Conservation (phyloP, 2,797 vertebrate species). For the Ispidina lecontei region DNA sequence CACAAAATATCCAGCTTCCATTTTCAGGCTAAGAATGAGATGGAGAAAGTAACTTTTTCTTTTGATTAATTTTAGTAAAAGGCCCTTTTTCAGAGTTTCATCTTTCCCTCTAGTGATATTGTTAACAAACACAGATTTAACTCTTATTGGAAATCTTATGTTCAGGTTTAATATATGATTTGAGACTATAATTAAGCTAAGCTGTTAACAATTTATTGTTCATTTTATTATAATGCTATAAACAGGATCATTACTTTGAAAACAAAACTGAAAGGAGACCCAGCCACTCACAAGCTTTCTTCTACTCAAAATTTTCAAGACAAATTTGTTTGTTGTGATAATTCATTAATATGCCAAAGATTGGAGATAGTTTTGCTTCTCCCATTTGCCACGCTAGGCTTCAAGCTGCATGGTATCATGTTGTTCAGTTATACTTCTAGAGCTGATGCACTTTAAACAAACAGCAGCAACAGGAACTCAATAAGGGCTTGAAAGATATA, state of each 20-base stretch:
- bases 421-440: not conserved
- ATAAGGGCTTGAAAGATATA: not conserved
- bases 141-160: not conserved
- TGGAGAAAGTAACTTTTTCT: not conserved
- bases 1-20: not conserved
- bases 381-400: not conserved
- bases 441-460: not conserved
- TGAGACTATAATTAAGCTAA: not conserved
- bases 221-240: not conserved
- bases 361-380: not conserved
- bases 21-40: not conserved
- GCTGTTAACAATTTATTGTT: not conserved
- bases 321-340: not conserved
- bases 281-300: not conserved
- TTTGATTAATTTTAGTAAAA: not conserved
- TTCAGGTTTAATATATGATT: not conserved
- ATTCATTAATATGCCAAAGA: not conserved
- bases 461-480: not conserved
- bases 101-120: not conserved
- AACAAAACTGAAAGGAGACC: not conserved
- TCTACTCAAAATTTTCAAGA: not conserved
- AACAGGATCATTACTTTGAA: not conserved
- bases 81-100: not conserved
- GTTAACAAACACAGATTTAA: not conserved
- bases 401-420: not conserved